Evolutionary conservation across 2,888 invertebrate genomes (phyloP).

Genomic region (Bombylius discolor): DNA sequence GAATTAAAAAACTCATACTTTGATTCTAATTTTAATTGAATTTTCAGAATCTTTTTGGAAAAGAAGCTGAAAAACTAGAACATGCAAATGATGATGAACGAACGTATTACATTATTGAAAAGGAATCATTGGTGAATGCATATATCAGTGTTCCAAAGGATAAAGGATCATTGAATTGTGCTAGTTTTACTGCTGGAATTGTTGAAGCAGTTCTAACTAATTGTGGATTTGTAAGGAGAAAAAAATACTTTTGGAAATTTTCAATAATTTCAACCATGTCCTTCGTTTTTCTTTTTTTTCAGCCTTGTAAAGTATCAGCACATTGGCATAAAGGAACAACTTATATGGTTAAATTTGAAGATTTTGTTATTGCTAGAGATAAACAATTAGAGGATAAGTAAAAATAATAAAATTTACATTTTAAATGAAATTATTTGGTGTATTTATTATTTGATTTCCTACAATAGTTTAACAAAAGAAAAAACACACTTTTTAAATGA

Average conservation of each 20-base stretch:
- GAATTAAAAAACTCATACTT: not conserved
- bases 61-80: conserved; percentile 96
- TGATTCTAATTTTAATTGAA: not conserved
- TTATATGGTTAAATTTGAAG: conserved; percentile 97
- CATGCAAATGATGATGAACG: conserved; percentile 97
- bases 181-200: conserved; percentile 96
- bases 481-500: conserved; percentile 40
- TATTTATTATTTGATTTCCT: not conserved
- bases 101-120: conserved; percentile 97
- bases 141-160: conserved; percentile 97
- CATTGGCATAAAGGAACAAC: conserved; percentile 99
- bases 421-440: not conserved
- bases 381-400: conserved; percentile 82
- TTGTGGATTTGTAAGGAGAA: conserved; percentile 89
- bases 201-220: conserved; percentile 90
- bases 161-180: conserved; percentile 93
- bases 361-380: conserved; percentile 77
- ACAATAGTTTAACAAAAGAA: conserved; percentile 3
- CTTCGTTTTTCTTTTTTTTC: conserved; percentile 30
- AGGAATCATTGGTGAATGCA: conserved; percentile 91
- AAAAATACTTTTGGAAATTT: not conserved
- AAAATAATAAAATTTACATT: conserved; percentile 15
- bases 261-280: not conserved
- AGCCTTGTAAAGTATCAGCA: conserved; percentile 96
- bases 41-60: conserved; percentile 79